Base-by-base conservation (phyloP, 2,888 invertebrate genomes). In the Euphydryas editha region DNA sequence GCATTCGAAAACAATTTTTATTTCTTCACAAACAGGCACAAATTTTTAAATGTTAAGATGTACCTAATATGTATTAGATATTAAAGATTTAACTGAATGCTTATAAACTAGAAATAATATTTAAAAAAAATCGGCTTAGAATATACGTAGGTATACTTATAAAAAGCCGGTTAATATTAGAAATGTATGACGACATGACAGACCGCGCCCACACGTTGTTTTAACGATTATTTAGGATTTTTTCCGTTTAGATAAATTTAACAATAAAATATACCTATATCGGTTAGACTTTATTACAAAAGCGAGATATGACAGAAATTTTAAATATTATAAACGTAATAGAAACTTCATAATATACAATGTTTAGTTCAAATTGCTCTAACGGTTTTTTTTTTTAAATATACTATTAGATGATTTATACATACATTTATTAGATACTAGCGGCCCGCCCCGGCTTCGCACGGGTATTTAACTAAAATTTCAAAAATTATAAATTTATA, bases 151-250 rank as follows among this genome's bases (percentile, higher is more conserved):
- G 56, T 36, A 58, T 47, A 54, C 36, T 59, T 42, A 57, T 61
- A 67, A 64, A 60, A 60, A 64, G 64, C 57, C 37, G 56, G 64
- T 57, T 67, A 67, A 67, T 64, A 60, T 67, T 67, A 67, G 67
- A 60, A 37, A 15, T 36, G 60, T 24, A 24, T 64, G 67, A 64
- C 60, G 64, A 56, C 56, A 56, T 36, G 62, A 37, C 51, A 18
- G 57, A 51, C 57, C 51, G 49, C 64, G 51, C 64, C 64, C 64
- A 64, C 64, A 39, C 30, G 15, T n/a, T 21, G 21, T 24, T 59
- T 30, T 24, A 58, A 59, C 63, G 39, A 58, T 49, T 63, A 18
- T 51, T 42, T 39, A 18, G 20, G n/a, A 56, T 36, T 36, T 62
- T 13, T 36, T 36, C 6, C 17, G 15, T 0, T 30, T 49, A 21